Conservation (phyloP, 2,113 vertebrate species). For the Pardalotus punctatus region DNA sequence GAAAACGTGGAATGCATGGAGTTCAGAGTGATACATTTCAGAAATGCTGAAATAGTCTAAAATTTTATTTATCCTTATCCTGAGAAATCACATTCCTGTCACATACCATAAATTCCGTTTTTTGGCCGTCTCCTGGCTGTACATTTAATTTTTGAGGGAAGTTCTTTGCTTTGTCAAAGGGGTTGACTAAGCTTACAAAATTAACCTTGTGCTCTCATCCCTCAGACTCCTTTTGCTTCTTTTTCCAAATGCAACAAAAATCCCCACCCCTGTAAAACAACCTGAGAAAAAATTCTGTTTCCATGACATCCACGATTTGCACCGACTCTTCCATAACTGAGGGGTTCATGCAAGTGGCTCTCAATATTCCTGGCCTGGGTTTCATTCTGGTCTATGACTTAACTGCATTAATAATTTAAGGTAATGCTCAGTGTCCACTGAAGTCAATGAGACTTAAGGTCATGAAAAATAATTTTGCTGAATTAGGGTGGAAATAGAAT, state of each 20-base stretch:
- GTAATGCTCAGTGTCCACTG: background rate
- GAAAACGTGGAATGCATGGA: background rate
- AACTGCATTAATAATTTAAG: background rate
- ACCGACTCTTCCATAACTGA: background rate
- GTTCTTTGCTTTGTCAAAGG: background rate
- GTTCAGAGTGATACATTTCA: background rate
- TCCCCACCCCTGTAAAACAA: background rate
- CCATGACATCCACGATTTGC: background rate
- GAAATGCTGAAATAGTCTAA: background rate
- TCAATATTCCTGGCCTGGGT: background rate
- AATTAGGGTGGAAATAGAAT: background rate
- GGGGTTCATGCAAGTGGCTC: background rate
- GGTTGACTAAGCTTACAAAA: background rate
- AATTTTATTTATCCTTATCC: background rate
- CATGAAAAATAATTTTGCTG: background rate
- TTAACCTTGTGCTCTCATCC: background rate
- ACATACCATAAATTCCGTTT: background rate
- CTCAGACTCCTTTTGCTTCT: background rate
- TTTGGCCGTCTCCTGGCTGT: background rate
- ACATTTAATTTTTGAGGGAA: background rate
- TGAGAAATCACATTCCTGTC: background rate
- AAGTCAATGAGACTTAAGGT: background rate
- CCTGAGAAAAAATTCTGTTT: background rate
- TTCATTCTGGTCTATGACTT: background rate
- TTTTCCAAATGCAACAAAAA: background rate